A percentile compares a stretch with the other conserved stretches of the same genome.
Evolutionary conservation across 2,113 vertebrate species (phyloP).

Genomic region (Ia io): DNA sequence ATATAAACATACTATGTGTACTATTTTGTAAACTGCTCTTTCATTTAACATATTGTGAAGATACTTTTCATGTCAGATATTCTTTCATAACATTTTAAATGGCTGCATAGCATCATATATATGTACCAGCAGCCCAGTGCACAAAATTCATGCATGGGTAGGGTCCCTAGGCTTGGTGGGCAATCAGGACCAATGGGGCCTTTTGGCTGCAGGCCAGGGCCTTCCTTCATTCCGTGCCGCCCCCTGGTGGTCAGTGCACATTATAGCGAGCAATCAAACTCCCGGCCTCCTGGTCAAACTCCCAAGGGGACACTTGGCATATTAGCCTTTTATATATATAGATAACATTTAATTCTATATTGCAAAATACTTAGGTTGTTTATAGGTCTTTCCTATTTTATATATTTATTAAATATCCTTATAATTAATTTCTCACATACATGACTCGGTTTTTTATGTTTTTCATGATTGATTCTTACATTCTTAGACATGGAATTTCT

Average conservation of each 20-base stretch:
- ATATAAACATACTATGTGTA: background rate
- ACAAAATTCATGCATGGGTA: too few relatives aligned
- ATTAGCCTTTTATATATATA: too few relatives aligned
- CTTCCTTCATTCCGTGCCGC: too few relatives aligned
- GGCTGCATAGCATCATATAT: background rate
- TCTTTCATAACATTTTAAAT: slow-evolving; percentile 2
- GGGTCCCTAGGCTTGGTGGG: too few relatives aligned
- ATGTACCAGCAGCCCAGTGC: background rate
- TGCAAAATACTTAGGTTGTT: background rate
- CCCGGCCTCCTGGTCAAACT: too few relatives aligned
- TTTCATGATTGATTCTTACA: background rate
- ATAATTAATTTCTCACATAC: background rate
- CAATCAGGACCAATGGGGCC: too few relatives aligned
- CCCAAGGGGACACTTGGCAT: too few relatives aligned
- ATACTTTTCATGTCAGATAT: background rate
- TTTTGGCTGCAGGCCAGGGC: too few relatives aligned
- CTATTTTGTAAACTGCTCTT: background rate
- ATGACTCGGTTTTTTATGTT: background rate
- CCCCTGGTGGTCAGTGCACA: too few relatives aligned
- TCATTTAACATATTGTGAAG: background rate
- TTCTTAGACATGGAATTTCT: slow-evolving; percentile 26
- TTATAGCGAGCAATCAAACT: too few relatives aligned
- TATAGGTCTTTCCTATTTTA: background rate
- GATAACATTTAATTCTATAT: background rate
- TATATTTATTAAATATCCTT: background rate